Percentiles rank a stretch among this genome's conserved stretches.
phyloP scores from a whole-genome alignment of 92 coral and sea anemone species.

The Parazoanthus darwini region DNA sequence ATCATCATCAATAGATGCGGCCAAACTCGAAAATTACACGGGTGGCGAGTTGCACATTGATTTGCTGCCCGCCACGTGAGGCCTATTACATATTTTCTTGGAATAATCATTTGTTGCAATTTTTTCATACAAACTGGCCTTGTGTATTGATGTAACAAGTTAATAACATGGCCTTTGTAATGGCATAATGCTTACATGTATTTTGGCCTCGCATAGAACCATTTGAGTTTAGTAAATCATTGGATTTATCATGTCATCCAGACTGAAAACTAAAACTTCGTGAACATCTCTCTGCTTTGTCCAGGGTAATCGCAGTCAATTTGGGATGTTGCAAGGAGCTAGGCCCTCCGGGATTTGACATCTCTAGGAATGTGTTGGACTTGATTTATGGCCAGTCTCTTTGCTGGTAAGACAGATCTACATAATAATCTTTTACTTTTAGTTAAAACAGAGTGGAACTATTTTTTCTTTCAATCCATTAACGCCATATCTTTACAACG shows the following conservation, averaged over 20 bases:
- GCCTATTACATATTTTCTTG: too few species aligned
- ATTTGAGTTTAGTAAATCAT: neutral
- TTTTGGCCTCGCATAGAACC: too few species aligned
- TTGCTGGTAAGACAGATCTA: constrained; percentile 76
- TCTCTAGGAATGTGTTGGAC: constrained; percentile 96
- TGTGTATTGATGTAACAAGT: too few species aligned
- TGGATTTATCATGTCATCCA: neutral
- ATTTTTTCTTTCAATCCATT: neutral
- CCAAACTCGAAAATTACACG: too few species aligned
- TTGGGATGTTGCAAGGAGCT: constrained; percentile 72
- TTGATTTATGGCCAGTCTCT: constrained; percentile 86
- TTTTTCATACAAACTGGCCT: too few species aligned
- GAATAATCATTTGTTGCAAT: too few species aligned
- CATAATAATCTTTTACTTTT: neutral
- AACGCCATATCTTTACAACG: neutral
- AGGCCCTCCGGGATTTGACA: constrained; percentile 95
- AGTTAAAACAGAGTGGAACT: neutral
- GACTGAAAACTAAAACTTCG: neutral
- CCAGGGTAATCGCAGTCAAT: constrained; percentile 67
- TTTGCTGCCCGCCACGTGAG: too few species aligned
- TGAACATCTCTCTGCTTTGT: neutral
- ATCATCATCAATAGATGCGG: too few species aligned
- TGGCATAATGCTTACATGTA: too few species aligned
- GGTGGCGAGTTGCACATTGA: too few species aligned
- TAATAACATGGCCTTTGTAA: too few species aligned